A percentile compares a stretch with the other conserved stretches of the same genome.
phyloP scores from a whole-genome alignment of 1,140 invertebrate genomes.

The Formica selysi region DNA sequence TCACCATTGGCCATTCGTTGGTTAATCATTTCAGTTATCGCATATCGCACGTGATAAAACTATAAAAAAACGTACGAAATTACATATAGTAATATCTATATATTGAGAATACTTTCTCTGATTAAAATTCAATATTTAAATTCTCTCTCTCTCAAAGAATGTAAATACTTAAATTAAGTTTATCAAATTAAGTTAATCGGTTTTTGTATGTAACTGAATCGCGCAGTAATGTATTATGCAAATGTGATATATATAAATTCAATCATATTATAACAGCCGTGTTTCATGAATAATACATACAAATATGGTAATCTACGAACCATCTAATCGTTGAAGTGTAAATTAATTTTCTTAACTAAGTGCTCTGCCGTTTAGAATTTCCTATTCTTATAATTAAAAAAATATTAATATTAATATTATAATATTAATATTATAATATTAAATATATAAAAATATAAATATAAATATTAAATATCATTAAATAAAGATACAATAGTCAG shows the following conservation, averaged over 20 bases:
- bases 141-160: background rate
- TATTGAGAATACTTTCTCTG: background rate
- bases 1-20: background rate
- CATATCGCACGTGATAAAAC: background rate
- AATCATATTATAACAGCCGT: conserved; percentile 2
- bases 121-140: conserved; percentile 6
- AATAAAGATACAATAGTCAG: background rate
- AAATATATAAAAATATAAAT: too few species aligned
- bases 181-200: background rate
- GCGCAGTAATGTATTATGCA: background rate
- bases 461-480: too few species aligned
- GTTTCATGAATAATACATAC: conserved; percentile 23
- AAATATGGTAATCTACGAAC: conserved; percentile 17
- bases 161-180: conserved; percentile 23
- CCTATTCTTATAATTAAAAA: conserved; percentile 3
- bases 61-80: background rate
- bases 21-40: conserved; percentile 7
- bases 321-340: conserved; percentile 6
- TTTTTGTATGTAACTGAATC: conserved; percentile 13
- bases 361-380: background rate
- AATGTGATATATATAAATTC: conserved; percentile 1
- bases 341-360: conserved; percentile 37
- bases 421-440: too few species aligned
- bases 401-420: background rate
- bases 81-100: background rate